These are phyloP conservation scores for Dexiosoma caninum DNA, from an alignment of 2,888 invertebrate genomes.

Conservation along the genomic window DNA sequence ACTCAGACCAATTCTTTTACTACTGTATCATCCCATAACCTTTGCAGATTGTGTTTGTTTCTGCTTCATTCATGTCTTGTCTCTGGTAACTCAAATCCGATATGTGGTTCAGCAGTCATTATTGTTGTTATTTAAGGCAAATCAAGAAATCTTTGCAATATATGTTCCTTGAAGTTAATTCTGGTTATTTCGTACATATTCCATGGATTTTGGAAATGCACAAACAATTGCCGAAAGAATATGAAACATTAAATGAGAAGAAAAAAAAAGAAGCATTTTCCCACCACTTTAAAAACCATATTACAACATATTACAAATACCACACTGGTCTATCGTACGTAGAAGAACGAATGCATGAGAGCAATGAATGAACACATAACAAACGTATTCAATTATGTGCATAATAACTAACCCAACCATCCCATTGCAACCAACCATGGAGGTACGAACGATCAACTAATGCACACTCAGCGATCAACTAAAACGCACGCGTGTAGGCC, in stretches of 20 bases:
- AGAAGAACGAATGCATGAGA: constrained; percentile 12
- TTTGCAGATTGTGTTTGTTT: too few species aligned
- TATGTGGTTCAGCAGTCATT: too few species aligned
- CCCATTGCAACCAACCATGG: constrained; percentile 31
- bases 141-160: not conserved
- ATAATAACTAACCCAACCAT: constrained; percentile 27
- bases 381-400: constrained; percentile 38
- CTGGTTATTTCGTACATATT: not conserved
- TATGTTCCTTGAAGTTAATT: not conserved
- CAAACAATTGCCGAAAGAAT: constrained; percentile 1
- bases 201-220: not conserved
- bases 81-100: too few species aligned
- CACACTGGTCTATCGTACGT: constrained; percentile 11
- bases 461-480: constrained; percentile 20
- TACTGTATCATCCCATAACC: too few species aligned
- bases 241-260: not conserved
- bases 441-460: constrained; percentile 30
- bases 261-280: constrained; percentile 10
- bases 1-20: too few species aligned
- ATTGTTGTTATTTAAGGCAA: too few species aligned
- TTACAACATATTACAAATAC: constrained; percentile 44
- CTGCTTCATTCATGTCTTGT: too few species aligned
- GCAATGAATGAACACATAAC: constrained; percentile 25
- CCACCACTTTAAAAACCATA: constrained; percentile 12
- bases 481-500: constrained; percentile 52